Evolutionary conservation across 2,888 invertebrate genomes (phyloP).

Genomic region (Thecophora atra): DNA sequence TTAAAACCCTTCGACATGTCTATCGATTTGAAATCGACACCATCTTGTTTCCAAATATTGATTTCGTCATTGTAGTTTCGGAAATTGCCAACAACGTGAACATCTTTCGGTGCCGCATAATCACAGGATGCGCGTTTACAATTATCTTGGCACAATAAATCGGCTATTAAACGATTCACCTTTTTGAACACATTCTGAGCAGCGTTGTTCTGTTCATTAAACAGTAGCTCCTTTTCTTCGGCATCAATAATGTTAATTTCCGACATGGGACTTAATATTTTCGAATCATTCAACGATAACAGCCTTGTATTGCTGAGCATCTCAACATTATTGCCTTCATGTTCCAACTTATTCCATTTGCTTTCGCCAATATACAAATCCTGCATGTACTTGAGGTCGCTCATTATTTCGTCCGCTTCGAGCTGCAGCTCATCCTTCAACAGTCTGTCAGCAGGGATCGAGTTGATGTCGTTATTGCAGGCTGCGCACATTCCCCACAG

Average conservation of each 20-base stretch:
- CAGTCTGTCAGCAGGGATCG: constrained; percentile 56
- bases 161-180: constrained; percentile 57
- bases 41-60: constrained; percentile 44
- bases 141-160: constrained; percentile 56
- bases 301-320: not conserved
- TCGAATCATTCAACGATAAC: constrained; percentile 27
- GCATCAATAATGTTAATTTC: constrained; percentile 15
- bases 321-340: not conserved
- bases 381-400: constrained; percentile 59
- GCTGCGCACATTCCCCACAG: constrained; percentile 60
- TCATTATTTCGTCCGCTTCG: constrained; percentile 62
- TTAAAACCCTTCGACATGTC: constrained; percentile 48
- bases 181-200: constrained; percentile 51
- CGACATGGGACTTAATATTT: not conserved
- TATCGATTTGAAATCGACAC: constrained; percentile 46
- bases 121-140: constrained; percentile 43
- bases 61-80: constrained; percentile 33
- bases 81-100: constrained; percentile 37
- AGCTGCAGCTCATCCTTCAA: constrained; percentile 56
- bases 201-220: constrained; percentile 20
- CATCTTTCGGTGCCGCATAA: not conserved
- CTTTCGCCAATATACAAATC: constrained; percentile 56
- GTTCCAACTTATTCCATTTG: constrained; percentile 37
- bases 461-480: constrained; percentile 55
- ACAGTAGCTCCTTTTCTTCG: not conserved